Percentiles rank a stretch among this genome's conserved stretches.
phyloP scores from a whole-genome alignment of 1,140 invertebrate species.

The Sarcophaga bullata region DNA sequence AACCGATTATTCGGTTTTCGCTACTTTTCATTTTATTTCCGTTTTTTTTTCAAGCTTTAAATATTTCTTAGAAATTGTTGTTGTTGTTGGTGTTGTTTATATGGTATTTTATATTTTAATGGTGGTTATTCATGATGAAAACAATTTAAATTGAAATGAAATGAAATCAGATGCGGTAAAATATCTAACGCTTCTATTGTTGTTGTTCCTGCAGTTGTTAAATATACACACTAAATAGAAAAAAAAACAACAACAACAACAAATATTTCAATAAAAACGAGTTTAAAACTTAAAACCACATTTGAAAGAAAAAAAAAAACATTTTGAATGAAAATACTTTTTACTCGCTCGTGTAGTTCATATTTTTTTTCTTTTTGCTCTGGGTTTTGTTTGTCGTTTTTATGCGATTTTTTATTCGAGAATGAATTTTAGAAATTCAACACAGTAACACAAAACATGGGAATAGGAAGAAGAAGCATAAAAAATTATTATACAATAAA shows the following conservation, averaged over 20 bases:
- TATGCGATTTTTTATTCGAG: not conserved
- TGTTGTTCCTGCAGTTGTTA: not conserved
- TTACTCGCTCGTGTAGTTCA: not conserved
- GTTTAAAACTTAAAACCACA: not conserved
- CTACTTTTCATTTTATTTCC: too few relatives aligned
- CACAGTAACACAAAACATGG: not conserved
- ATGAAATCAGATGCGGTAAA: not conserved
- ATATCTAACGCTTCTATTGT: not conserved
- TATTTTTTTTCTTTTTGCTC: not conserved
- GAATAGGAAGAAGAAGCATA: not conserved
- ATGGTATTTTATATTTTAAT: too few relatives aligned
- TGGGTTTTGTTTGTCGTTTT: too few relatives aligned
- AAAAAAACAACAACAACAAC: not conserved
- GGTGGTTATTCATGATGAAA: too few relatives aligned
- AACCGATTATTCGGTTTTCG: too few relatives aligned
- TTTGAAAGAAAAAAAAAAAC: not conserved
- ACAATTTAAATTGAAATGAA: too few relatives aligned
- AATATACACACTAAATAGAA: not conserved
- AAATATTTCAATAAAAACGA: not conserved
- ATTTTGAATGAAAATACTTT: conserved; percentile 4
- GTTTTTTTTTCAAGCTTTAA: too few relatives aligned
- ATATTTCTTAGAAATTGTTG: too few relatives aligned
- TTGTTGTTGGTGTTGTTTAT: too few relatives aligned
- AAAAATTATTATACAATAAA: not conserved
- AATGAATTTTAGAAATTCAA: conserved; percentile 20